Percentiles rank a stretch among this genome's conserved stretches.
Evolutionary conservation across 2,113 vertebrate species (phyloP).

Genomic region (Harpagus bidentatus): DNA sequence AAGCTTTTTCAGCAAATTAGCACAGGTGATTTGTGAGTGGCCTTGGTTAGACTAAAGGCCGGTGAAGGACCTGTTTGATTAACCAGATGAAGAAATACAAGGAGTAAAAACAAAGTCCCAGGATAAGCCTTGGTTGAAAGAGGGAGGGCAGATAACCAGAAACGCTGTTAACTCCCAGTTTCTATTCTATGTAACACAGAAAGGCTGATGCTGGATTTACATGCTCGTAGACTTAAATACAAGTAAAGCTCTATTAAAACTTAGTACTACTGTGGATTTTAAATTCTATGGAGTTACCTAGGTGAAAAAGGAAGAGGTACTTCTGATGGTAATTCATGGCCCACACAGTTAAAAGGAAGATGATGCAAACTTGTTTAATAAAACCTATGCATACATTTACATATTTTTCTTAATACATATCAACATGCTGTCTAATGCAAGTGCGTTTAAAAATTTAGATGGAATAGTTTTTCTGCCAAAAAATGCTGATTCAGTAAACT

Average conservation of each 20-base stretch:
- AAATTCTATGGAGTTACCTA: not conserved
- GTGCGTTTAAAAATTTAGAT: not conserved
- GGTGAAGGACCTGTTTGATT: not conserved
- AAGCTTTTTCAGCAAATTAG: slow-evolving; percentile 53
- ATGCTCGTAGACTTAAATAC: not conserved
- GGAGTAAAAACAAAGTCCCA: not conserved
- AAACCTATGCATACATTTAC: not conserved
- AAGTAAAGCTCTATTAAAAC: not conserved
- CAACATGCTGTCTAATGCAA: not conserved
- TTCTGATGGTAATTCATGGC: not conserved
- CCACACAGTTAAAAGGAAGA: not conserved
- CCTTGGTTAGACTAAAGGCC: not conserved
- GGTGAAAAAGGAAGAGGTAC: not conserved
- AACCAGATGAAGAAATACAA: not conserved
- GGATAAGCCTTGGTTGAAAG: not conserved
- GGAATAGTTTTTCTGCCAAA: not conserved
- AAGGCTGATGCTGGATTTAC: not conserved
- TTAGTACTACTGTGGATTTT: too few species aligned
- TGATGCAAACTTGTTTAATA: not conserved
- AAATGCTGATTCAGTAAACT: not conserved
- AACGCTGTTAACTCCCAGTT: not conserved
- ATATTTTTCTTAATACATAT: not conserved
- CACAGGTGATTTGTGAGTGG: slow-evolving; percentile 45
- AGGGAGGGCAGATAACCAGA: not conserved
- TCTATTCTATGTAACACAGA: not conserved